These are phyloP conservation scores for Lutra lutra DNA, from an alignment of 2,797 vertebrate genomes.

Conservation along the genomic window DNA sequence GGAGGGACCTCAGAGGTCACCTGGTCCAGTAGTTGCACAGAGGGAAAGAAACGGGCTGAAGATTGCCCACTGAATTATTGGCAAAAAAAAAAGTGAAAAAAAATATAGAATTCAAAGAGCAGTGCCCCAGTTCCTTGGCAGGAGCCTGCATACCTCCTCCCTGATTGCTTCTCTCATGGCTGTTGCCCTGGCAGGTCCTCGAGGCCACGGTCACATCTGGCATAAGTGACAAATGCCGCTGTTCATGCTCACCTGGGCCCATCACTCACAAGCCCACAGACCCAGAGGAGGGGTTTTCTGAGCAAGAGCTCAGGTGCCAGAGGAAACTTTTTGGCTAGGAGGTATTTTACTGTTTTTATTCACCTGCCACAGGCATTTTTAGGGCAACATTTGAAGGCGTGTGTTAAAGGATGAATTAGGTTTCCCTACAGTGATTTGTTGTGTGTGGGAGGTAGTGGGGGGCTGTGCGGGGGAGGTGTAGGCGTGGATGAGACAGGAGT, in stretches of 20 bases:
- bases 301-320: not conserved
- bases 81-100: not conserved
- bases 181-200: not conserved
- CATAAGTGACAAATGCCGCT: not conserved
- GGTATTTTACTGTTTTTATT: not conserved
- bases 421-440: not conserved
- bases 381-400: not conserved
- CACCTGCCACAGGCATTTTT: not conserved
- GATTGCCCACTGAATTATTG: not conserved
- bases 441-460: no score
- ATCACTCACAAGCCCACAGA: not conserved
- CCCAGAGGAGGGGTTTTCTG: not conserved
- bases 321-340: not conserved
- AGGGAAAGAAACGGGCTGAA: not conserved
- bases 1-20: not conserved
- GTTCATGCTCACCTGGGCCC: rapidly evolving
- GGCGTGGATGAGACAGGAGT: not conserved
- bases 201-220: not conserved
- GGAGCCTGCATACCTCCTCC: not conserved
- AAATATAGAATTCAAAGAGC: not conserved
- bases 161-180: not conserved
- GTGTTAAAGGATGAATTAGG: not conserved
- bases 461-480: not conserved
- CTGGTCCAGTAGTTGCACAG: not conserved
- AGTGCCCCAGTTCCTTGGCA: not conserved